phyloP scores from a whole-genome alignment of 1,140 invertebrate species.

The Pseudomyrmex dendroicus region DNA sequence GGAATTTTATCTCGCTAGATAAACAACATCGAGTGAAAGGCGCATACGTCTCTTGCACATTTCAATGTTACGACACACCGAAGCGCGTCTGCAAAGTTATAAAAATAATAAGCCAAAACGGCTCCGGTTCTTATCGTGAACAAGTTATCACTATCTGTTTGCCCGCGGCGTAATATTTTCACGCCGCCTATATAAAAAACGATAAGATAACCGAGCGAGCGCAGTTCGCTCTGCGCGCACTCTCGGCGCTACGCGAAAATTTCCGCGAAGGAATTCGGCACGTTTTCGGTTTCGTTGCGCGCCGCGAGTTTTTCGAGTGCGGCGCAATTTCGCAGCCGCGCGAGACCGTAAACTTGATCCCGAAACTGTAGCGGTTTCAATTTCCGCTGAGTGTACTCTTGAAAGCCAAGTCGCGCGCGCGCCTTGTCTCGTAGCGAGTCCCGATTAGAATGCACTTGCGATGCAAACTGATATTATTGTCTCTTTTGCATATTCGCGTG shows the following conservation, averaged over 20 bases:
- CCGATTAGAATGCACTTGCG: background rate
- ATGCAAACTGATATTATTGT: constrained; percentile 1
- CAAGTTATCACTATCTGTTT: constrained; percentile 66
- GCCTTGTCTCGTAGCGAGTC: background rate
- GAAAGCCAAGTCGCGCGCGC: constrained; percentile 1
- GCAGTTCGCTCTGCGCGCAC: too few species aligned
- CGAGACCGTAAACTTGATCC: constrained; percentile 10
- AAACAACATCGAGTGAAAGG: constrained; percentile 21
- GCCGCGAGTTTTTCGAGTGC: background rate
- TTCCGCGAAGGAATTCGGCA: background rate
- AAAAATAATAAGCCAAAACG: constrained; percentile 45
- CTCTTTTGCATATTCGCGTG: background rate
- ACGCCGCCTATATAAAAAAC: constrained; percentile 16
- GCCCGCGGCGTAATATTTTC: constrained; percentile 56
- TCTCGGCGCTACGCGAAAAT: background rate
- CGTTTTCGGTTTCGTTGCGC: background rate
- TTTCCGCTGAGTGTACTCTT: constrained; percentile 10
- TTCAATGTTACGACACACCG: background rate
- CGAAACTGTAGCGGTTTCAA: background rate
- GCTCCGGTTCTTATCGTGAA: constrained; percentile 60
- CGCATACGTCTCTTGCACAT: background rate
- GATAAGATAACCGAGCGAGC: constrained; percentile 63
- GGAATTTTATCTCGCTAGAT: constrained; percentile 11
- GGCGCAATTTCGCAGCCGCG: background rate
- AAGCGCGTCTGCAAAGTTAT: constrained; percentile 3